Evolutionary conservation across 2,113 vertebrate genomes (phyloP).

Genomic region (Oryzias woworae): DNA sequence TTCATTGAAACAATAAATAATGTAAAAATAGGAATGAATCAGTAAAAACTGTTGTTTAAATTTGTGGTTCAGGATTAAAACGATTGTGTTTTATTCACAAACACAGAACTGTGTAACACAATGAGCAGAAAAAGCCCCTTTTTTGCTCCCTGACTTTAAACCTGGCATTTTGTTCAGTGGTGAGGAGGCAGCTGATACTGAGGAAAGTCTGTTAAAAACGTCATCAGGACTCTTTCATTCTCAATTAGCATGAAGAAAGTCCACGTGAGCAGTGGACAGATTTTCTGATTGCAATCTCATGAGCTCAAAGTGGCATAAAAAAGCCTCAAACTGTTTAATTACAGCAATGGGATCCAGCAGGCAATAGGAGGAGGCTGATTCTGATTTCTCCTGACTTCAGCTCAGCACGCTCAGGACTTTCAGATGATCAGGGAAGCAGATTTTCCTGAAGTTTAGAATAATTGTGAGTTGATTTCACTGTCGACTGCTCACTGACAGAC

Average conservation of each 20-base stretch:
- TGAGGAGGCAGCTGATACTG: not conserved
- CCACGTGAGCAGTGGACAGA: conserved; percentile 50
- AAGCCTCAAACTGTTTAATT: conserved; percentile 67
- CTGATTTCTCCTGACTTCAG: conserved; percentile 35
- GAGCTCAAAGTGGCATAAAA: conserved; percentile 58
- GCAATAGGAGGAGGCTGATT: conserved; percentile 58
- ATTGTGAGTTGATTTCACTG: conserved; percentile 29
- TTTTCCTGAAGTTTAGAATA: conserved; percentile 8
- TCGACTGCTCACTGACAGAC: conserved; percentile 16
- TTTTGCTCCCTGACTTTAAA: conserved; percentile 10
- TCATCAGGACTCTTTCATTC: conserved; percentile 61
- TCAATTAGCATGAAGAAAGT: conserved; percentile 62
- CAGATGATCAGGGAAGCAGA: conserved; percentile 20
- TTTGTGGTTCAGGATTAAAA: too few relatives aligned
- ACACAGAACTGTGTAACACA: conserved; percentile 2
- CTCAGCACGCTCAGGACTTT: conserved; percentile 19
- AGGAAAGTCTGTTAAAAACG: conserved; percentile 12
- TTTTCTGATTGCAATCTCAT: conserved; percentile 65
- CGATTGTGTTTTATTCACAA: not conserved
- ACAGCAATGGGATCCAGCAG: conserved; percentile 55
- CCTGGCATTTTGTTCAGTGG: conserved; percentile 36
- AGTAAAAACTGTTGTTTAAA: too few relatives aligned
- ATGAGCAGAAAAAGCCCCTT: conserved; percentile 3
- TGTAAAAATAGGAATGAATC: too few relatives aligned
- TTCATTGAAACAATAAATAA: too few relatives aligned